Evolutionary conservation across 2,888 invertebrate species (phyloP), one percentile per base, ranked within the genome.

Genomic region (Apoda limacodes): DNA sequence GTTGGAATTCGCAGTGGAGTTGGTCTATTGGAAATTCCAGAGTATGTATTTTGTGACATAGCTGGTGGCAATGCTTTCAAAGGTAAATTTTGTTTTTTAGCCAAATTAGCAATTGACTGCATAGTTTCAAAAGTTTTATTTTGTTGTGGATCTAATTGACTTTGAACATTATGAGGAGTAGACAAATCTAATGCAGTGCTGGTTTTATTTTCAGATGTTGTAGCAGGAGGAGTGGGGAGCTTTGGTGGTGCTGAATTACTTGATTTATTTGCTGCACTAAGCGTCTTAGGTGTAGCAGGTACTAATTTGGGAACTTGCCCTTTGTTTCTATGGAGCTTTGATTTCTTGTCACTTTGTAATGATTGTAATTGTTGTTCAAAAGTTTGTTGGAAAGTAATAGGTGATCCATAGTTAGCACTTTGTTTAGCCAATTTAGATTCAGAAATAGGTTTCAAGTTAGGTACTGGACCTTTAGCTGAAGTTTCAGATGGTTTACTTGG

Each of bases 371-470:
- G 81, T 39, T 81, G 72, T 45, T 80, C 75, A 69, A 82, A 82
- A 35, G 78, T 78, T 53, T 82, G 81, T 50, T 82, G 82, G 53
- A 81, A 82, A 45, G 82, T 81, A 33, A 76, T 75, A 27, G 81
- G 80, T 12, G 68, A 52, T 7, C 7, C 50, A 43, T 59, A 59
- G 48, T 61, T 70, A 13, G 62, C 66, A 52, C 52, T 52, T 48
- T 69, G 68, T 52, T 82, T 82, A 2, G 54, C 69, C 45, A 70
- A 42, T 51, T 81, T 82, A 21, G 80, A 67, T 45, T 82, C 81
- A 39, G 80, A 54, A 42, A 82, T 82, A 13, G 82, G 82, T 55
- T 82, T 82, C 27, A 82, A 55, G 45, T 81, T 81, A 11, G 82
- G 82, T 31, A 82, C 45, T 13, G 81, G 81, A 2, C 82, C 82